These are phyloP conservation scores for Phoenicopterus ruber DNA, from an alignment of 2,113 vertebrate species.

Conservation along the genomic window DNA sequence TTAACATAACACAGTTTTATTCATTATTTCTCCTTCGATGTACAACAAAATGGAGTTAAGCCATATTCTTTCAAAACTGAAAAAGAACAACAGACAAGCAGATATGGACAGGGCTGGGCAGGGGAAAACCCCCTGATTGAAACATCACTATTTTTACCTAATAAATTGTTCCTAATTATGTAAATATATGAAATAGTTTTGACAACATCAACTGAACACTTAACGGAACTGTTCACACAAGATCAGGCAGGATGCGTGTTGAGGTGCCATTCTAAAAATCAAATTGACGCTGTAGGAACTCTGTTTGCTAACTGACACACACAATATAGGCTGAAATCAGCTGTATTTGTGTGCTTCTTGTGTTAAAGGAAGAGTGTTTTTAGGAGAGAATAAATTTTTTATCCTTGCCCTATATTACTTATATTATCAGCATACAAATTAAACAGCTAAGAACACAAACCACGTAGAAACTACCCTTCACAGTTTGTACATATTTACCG, in stretches of 20 bases:
- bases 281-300: background rate
- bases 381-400: background rate
- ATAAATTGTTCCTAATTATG: background rate
- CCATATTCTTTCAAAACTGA: background rate
- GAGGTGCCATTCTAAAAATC: background rate
- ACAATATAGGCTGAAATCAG: background rate
- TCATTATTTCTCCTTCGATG: background rate
- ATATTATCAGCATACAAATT: background rate
- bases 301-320: background rate
- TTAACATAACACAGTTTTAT: background rate
- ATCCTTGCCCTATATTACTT: background rate
- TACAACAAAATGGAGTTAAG: background rate
- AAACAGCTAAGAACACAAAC: background rate
- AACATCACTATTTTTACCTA: background rate
- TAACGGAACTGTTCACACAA: background rate
- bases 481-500: background rate
- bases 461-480: background rate
- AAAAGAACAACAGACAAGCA: background rate
- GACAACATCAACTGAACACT: background rate
- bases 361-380: background rate
- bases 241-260: background rate
- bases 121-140: background rate
- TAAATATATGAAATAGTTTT: background rate
- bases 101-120: background rate
- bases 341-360: background rate